phyloP scores from a whole-genome alignment of 2,113 vertebrate genomes.

The Benitochromis conjunctus region DNA sequence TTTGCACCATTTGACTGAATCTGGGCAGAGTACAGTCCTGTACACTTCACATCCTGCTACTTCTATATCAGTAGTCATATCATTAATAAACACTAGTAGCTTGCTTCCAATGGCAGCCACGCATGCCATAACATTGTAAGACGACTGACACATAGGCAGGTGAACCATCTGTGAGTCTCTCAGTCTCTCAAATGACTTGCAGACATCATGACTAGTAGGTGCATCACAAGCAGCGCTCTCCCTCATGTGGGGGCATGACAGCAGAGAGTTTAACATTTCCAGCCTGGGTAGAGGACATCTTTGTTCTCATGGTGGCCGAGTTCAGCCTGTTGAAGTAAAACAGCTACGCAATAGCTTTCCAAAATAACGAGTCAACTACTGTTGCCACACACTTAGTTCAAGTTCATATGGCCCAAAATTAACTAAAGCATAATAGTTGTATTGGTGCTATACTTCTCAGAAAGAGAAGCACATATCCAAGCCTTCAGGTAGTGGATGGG shows the following conservation, averaged over 20 bases:
- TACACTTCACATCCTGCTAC: neutral
- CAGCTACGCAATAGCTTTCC: neutral
- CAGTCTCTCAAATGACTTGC: neutral
- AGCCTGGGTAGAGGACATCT: neutral
- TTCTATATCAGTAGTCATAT: neutral
- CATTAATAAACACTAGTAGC: neutral
- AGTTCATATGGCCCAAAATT: neutral
- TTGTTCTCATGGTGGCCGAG: neutral
- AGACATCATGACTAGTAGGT: neutral
- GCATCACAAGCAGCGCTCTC: neutral
- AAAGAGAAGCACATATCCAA: neutral
- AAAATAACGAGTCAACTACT: neutral
- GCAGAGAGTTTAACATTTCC: neutral
- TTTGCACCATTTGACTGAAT: no score
- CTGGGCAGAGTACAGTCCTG: neutral
- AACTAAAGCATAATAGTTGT: neutral
- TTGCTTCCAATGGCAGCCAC: neutral
- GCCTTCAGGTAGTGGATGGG: neutral
- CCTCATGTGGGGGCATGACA: neutral
- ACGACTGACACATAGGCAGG: accelerated
- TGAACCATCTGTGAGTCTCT: neutral
- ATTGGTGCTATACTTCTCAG: neutral
- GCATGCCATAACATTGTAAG: neutral
- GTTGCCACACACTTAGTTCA: neutral
- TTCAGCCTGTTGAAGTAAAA: neutral